These are phyloP conservation scores for Babyrousa celebensis DNA, from an alignment of 2,797 vertebrate species.

Conservation along the genomic window DNA sequence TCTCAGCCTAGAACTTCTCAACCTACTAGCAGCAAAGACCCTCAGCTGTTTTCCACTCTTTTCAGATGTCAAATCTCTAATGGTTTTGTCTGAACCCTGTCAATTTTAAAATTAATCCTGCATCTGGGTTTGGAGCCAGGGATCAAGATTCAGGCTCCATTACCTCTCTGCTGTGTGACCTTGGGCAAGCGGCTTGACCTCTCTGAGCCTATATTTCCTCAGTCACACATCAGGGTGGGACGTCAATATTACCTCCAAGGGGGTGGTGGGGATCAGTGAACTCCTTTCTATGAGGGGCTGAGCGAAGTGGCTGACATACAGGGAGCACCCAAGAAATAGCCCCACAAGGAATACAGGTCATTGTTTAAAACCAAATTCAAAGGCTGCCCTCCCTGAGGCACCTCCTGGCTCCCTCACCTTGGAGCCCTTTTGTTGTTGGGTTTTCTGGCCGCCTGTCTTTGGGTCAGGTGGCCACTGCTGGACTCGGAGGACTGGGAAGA, in stretches of 20 bases:
- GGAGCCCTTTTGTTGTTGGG: background rate
- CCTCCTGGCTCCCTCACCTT: background rate
- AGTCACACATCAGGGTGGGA: background rate
- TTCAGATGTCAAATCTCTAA: background rate
- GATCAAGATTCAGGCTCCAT: background rate
- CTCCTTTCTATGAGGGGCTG: background rate
- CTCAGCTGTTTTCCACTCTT: background rate
- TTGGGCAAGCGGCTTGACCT: background rate
- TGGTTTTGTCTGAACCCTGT: background rate
- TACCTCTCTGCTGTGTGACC: constrained; percentile 25
- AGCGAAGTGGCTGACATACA: background rate
- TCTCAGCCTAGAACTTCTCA: background rate
- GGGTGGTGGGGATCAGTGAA: background rate
- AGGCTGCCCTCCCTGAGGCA: background rate
- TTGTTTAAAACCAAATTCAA: background rate
- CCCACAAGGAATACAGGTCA: rapidly evolving
- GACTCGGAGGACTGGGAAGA: background rate
- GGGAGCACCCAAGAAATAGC: background rate
- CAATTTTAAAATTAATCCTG: background rate
- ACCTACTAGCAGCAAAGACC: background rate
- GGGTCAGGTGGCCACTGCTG: background rate
- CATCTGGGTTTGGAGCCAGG: background rate
- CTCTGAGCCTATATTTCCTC: background rate
- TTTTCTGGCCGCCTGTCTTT: background rate
- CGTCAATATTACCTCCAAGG: background rate